phyloP scores from a whole-genome alignment of 2,888 invertebrate genomes.

The Diplolepis rosae region DNA sequence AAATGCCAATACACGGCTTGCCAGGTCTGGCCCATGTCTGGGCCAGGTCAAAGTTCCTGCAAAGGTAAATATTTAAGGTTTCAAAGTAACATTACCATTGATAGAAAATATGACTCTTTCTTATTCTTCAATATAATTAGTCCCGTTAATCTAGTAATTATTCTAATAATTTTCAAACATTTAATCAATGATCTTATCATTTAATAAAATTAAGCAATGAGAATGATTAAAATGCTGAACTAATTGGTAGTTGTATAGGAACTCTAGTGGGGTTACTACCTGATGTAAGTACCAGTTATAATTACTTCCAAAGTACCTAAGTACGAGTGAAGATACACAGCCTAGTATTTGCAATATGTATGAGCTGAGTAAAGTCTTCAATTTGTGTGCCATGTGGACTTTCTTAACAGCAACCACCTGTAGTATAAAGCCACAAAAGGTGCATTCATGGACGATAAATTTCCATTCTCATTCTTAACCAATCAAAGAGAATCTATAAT shows the following conservation, averaged over 20 bases:
- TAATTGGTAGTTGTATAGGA: background rate
- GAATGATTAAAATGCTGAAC: background rate
- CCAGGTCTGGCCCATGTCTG: too few species aligned
- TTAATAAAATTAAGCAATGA: background rate
- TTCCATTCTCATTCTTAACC: too few species aligned
- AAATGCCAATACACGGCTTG: too few species aligned
- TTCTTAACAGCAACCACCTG: conserved; percentile 23
- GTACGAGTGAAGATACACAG: conserved; percentile 19
- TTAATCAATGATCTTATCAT: background rate
- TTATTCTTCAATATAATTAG: too few species aligned
- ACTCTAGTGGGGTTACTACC: background rate
- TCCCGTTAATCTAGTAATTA: too few species aligned
- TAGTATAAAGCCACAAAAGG: background rate
- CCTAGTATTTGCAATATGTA: conserved; percentile 27
- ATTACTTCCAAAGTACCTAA: conserved; percentile 26
- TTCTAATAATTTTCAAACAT: background rate
- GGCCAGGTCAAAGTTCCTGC: too few species aligned
- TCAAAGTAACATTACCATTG: too few species aligned
- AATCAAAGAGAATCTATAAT: background rate
- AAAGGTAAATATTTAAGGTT: too few species aligned
- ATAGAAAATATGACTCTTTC: too few species aligned
- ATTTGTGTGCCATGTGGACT: conserved; percentile 13
- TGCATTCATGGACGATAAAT: too few species aligned
- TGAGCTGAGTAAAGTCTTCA: conserved; percentile 12
- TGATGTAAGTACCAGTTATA: conserved; percentile 27